Conservation (phyloP, 2,888 invertebrate genomes). For the Molorchus minor region DNA sequence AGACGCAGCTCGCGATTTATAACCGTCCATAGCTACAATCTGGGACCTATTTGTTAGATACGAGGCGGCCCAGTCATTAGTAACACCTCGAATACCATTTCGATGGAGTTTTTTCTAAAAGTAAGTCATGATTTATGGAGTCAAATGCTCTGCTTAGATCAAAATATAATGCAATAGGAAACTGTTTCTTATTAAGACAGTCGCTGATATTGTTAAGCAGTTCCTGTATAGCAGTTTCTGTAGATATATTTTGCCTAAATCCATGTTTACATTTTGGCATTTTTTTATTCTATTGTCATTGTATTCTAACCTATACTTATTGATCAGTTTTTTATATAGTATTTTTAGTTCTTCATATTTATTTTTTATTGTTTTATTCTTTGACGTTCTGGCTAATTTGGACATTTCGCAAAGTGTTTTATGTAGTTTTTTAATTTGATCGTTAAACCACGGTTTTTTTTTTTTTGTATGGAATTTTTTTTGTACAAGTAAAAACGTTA, state of each 20-base stretch:
- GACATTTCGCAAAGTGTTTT: slow-evolving; percentile 3
- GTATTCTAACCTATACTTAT: slow-evolving; percentile 3
- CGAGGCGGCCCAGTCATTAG: too few species aligned
- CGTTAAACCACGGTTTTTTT: too few species aligned
- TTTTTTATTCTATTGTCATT: background rate
- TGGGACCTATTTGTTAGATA: too few species aligned
- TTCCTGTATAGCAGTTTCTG: slow-evolving; percentile 2
- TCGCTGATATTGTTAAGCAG: background rate
- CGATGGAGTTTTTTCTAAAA: background rate
- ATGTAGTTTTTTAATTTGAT: too few species aligned
- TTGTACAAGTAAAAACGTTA: too few species aligned
- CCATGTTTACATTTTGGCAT: too few species aligned
- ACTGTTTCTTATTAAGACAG: background rate
- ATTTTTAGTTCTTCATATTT: slow-evolving; percentile 7
- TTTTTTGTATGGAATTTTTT: too few species aligned
- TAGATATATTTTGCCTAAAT: slow-evolving; percentile 2
- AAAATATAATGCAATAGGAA: background rate
- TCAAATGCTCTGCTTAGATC: slow-evolving; percentile 11
- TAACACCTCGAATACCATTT: too few species aligned
- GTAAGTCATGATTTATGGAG: background rate
- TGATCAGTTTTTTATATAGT: background rate
- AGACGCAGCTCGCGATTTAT: too few species aligned
- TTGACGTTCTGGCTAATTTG: background rate
- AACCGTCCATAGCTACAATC: too few species aligned
- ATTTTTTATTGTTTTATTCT: slow-evolving; percentile 1